These are phyloP conservation scores for Asbolus verrucosus DNA, from an alignment of 1,140 invertebrate species.

Conservation along the genomic window DNA sequence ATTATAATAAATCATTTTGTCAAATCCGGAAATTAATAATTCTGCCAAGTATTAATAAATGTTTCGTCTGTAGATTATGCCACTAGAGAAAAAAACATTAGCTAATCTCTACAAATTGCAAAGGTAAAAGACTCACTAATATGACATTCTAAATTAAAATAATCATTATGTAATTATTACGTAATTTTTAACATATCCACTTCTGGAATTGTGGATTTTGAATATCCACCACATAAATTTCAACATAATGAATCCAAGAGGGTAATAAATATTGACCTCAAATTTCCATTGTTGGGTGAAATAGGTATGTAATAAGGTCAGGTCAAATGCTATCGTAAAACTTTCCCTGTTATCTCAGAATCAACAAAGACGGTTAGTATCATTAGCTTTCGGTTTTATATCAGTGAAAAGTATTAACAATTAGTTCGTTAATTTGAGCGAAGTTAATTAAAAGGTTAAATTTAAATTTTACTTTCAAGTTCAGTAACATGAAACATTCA, in stretches of 20 bases:
- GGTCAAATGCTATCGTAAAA: constrained; percentile 26
- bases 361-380: background rate
- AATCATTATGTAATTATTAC: constrained; percentile 1
- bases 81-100: too few species aligned
- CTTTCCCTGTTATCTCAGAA: constrained; percentile 23
- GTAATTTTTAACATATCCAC: background rate
- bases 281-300: background rate
- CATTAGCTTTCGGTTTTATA: constrained; percentile 3
- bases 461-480: constrained; percentile 4
- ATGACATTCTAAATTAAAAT: background rate
- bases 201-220: background rate
- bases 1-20: too few species aligned
- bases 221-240: background rate
- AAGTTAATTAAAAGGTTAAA: constrained; percentile 9
- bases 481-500: constrained; percentile 3
- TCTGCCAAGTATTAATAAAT: too few species aligned
- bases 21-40: too few species aligned
- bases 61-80: too few species aligned
- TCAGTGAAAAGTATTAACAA: constrained; percentile 12
- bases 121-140: background rate
- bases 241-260: background rate
- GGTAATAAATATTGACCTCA: background rate
- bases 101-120: background rate
- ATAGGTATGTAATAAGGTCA: constrained; percentile 10
- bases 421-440: constrained; percentile 23